Base-by-base conservation (phyloP, 2,888 invertebrate species). In the Aelia acuminata region DNA sequence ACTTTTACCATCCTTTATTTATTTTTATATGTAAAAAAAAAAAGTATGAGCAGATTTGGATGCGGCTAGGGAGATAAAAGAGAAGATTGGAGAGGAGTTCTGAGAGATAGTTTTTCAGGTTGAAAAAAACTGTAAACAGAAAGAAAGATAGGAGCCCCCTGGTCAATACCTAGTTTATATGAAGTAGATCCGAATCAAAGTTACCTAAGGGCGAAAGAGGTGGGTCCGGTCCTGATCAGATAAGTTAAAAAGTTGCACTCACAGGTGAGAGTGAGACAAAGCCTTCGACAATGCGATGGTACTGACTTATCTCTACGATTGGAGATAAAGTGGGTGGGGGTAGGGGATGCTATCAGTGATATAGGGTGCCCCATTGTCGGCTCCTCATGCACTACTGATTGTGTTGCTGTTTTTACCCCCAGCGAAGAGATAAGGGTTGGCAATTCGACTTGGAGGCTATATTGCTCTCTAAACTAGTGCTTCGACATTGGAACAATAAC, bases 241-340 rank as follows among this genome's bases (percentile, higher is more conserved):
- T 63, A 63, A 63, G 63, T 63, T 63, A 31, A 63, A 63, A 63
- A 63, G 63, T 63, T 63, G 63, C 63, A 63, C 63, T 63, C 31
- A n/a, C 63, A 63, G 63, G 63, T 63, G 63, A 31, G 63, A 63
- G 31, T 63, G 63, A 31, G 63, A 63, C 63, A 63, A 63, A 18
- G 63, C 63, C 31, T 63, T 63, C 31, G 31, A 63, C 63, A 63
- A 63, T 63, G 31, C 63, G 63, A 63, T 63, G 63, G 15, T 63
- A 63, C 63, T 63, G 63, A 63, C 63, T 63, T 63, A 63, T 63
- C 63, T 63, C 15, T 15, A 31, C 63, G 63, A 63, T 63, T 63
- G 63, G 63, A 63, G 63, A 63, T 63, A 63, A 31, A 63, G 63
- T 18, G 31, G 57, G 63, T 18, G 31, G 57, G 8, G 8, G 26